Percentiles rank a stretch among this genome's conserved stretches.
phyloP scores from a whole-genome alignment of 2,113 vertebrate species.

The Salvelinus namaycush region DNA sequence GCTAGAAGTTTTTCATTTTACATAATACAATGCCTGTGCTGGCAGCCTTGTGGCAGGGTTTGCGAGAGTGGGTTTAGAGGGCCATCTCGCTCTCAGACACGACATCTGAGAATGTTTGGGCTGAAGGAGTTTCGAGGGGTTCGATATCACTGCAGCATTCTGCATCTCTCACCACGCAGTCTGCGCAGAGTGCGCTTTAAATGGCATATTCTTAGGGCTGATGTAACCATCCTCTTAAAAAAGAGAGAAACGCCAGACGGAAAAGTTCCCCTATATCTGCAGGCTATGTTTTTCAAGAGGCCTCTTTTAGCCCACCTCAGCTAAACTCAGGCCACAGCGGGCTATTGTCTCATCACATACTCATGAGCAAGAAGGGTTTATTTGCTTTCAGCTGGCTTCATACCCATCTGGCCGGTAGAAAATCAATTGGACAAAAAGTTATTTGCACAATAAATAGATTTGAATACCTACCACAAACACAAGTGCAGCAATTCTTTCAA shows the following conservation, averaged over 20 bases:
- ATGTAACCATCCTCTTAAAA: background rate
- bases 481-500: background rate
- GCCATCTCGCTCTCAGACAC: slow-evolving; percentile 4
- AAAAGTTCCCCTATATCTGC: background rate
- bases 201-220: background rate
- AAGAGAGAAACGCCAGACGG: background rate
- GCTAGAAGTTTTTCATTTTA: background rate
- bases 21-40: background rate
- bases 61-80: background rate
- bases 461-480: background rate
- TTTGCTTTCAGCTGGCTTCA: too few relatives aligned
- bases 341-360: too few relatives aligned
- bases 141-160: slow-evolving; percentile 4
- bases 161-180: background rate
- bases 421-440: too few relatives aligned
- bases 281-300: background rate
- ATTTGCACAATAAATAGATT: too few relatives aligned
- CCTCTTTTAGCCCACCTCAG: background rate
- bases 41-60: too few relatives aligned
- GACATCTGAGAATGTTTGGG: slow-evolving; percentile 9
- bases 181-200: background rate
- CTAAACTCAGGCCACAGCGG: background rate
- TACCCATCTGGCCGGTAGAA: too few relatives aligned
- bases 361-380: too few relatives aligned
- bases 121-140: slow-evolving; percentile 8